Base-by-base conservation (phyloP, 2,113 vertebrate genomes). In the Neogale vison region DNA sequence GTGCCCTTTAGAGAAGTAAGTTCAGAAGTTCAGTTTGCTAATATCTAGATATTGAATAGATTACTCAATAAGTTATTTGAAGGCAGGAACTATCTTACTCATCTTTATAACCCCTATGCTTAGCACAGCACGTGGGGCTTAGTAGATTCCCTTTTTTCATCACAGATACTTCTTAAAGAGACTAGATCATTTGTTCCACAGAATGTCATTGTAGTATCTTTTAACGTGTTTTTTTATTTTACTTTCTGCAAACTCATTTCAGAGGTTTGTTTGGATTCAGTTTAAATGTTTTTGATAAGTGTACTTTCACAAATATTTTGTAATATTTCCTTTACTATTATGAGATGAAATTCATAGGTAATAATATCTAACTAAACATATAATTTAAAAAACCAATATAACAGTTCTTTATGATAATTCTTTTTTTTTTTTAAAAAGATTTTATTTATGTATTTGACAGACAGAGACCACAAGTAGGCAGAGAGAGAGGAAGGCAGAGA, bases 201-300 rank as follows among this genome's bases (percentile, higher is more conserved):
- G 29, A 69, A 96, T 71, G 14, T 88, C 39, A 85, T 7, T 94
- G 34, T 96, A 88, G 14, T 93, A 71, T 92, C n/a, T 95, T 95
- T 95, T 81, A 67, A 76, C 24, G 81, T 87, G 67, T 95, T 85
- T 17, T 47, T 92, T 93, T 93, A 67, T 92, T 88, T 93, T 74
- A 5, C 47, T 90, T 93, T 23, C 45, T 87, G 3, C 69, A 95
- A 87, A 77, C 84, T 72, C 26, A 14, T 96, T 94, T 61, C 26
- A 86, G 95, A 97, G 21, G 4, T 65, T 85, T 95, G 31, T 83
- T 95, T 86, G 93, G 45, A 96, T 87, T 93, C 17, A 90, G 39
- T 23, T 92, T 87, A 71, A 74, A 83, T 72, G 86, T 93, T 97
- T 97, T 93, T 97, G n/a, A 88, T 92, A 91, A 96, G 39, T 11